Conservation (phyloP, 2,113 vertebrate species). For the Phrynosoma blainvillii region DNA sequence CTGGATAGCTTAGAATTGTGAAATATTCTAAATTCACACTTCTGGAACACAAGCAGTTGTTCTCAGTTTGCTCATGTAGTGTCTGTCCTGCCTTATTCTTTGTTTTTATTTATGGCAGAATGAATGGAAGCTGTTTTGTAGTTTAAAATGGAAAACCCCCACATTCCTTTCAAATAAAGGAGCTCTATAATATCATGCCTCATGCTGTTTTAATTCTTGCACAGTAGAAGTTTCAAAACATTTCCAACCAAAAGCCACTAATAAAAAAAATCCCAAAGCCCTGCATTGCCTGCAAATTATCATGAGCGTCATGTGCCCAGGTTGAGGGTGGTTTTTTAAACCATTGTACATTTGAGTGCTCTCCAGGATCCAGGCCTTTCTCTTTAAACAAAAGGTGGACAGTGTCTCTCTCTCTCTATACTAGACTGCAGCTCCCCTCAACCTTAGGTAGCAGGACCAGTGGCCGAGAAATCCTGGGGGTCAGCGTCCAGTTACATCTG, state of each 20-base stretch:
- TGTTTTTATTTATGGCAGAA: constrained; percentile 85
- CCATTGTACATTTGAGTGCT: no score
- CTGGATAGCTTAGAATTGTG: constrained; percentile 91
- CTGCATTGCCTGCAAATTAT: no score
- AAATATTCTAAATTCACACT: constrained; percentile 89
- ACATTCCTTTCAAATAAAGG: constrained; percentile 90
- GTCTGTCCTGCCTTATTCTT: constrained; percentile 84
- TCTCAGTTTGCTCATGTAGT: constrained; percentile 86
- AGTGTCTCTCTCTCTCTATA: no score
- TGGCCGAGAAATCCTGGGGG: no score
- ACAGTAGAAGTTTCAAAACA: constrained; percentile 34
- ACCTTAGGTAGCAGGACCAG: no score
- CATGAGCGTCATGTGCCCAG: no score
- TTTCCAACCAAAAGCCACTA: constrained; percentile 48
- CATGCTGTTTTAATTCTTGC: constrained; percentile 61
- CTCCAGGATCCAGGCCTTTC: no score
- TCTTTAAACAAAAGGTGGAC: no score
- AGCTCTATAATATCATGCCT: constrained; percentile 67
- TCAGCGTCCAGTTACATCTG: no score
- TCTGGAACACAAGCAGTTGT: constrained; percentile 78
- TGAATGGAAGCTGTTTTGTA: constrained; percentile 87
- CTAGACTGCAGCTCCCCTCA: no score
- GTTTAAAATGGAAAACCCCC: constrained; percentile 79
- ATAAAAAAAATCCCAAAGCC: constrained; percentile 36
- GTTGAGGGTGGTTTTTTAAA: no score